Conservation (phyloP, 2,888 invertebrate species). For the Ochropacha duplaris region DNA sequence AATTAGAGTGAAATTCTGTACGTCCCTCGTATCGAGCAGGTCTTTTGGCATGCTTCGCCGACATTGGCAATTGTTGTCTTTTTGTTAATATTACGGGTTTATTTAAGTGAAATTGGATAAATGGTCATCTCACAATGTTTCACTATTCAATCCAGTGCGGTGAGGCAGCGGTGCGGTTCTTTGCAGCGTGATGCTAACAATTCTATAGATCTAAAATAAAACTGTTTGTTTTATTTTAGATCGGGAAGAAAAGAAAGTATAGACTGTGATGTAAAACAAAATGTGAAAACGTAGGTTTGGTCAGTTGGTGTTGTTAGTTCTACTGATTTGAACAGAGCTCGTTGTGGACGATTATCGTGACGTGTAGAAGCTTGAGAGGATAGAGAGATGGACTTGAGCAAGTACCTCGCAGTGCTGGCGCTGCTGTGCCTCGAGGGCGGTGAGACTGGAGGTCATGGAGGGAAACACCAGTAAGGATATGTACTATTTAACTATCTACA, state of each 20-base stretch:
- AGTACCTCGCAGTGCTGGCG: slow-evolving; percentile 58
- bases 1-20: slow-evolving; percentile 49
- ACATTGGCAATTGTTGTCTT: slow-evolving; percentile 64
- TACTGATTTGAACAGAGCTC: slow-evolving; percentile 34
- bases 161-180: slow-evolving; percentile 55
- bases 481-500: neutral
- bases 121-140: slow-evolving; percentile 76
- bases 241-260: slow-evolving; percentile 53
- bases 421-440: slow-evolving; percentile 58
- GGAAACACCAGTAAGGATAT: slow-evolving; percentile 68
- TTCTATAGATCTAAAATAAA: slow-evolving; percentile 52
- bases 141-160: slow-evolving; percentile 69
- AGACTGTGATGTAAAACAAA: slow-evolving; percentile 55
- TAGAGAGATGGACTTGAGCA: slow-evolving; percentile 59
- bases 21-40: slow-evolving; percentile 26
- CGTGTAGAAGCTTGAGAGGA: slow-evolving; percentile 13
- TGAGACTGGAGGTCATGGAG: slow-evolving; percentile 70
- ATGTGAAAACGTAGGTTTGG: slow-evolving; percentile 60
- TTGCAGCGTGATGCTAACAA: slow-evolving; percentile 42
- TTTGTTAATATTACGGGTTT: slow-evolving; percentile 79
- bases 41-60: slow-evolving; percentile 54
- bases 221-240: slow-evolving; percentile 43
- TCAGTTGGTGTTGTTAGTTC: slow-evolving; percentile 39
- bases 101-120: slow-evolving; percentile 83
- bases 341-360: slow-evolving; percentile 43